phyloP scores from a whole-genome alignment of 2,113 vertebrate genomes.

The Eulemur rufifrons region DNA sequence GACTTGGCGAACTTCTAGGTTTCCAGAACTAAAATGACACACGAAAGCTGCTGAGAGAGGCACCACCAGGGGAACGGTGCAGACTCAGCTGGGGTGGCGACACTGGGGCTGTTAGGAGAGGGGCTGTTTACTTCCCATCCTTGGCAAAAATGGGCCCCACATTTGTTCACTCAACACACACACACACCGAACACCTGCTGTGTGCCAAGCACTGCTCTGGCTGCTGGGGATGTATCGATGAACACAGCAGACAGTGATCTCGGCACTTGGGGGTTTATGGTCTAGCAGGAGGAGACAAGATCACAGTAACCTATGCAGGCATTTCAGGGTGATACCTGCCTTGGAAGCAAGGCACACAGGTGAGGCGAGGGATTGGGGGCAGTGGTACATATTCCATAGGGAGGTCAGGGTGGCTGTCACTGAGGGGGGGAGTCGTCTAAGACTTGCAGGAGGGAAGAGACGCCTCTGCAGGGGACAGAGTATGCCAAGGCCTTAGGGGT shows the following conservation, averaged over 20 bases:
- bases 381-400: fast-evolving
- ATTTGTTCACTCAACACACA: not conserved
- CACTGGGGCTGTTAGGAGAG: not conserved
- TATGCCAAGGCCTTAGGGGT: not conserved
- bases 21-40: not conserved
- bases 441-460: not conserved
- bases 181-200: not conserved
- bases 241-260: not conserved
- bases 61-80: fast-evolving
- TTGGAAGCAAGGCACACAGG: not conserved
- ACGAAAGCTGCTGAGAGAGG: not conserved
- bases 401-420: not conserved
- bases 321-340: not conserved
- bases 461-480: not conserved
- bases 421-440: not conserved
- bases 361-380: not conserved
- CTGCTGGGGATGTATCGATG: no score
- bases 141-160: not conserved
- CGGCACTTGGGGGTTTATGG: not conserved
- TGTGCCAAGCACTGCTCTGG: not conserved
- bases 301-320: not conserved
- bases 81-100: not conserved
- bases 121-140: not conserved
- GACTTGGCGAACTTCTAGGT: not conserved
- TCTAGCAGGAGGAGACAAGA: not conserved